Base-by-base conservation (phyloP, 1,140 invertebrate species). In the Drosophila nannoptera region DNA sequence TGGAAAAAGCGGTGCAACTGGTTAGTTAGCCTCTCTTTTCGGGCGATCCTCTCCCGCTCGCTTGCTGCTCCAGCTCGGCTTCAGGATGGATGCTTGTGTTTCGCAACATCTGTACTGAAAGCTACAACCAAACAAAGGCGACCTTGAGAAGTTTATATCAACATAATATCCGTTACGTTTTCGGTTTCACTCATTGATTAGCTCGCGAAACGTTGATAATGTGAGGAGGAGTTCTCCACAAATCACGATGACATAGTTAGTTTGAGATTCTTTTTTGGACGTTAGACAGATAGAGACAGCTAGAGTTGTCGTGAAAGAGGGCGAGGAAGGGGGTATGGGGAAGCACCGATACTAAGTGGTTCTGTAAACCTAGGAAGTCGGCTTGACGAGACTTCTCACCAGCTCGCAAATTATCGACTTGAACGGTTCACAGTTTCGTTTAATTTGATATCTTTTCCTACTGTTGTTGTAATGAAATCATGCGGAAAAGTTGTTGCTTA, bases 1-100 rank as follows among this genome's bases (percentile, higher is more conserved):
- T 9, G 29, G 66, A 78, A 76, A 65, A 80, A 84, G 76, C 55
- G 80, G 62, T 38, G 59, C 65, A 65, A 86, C 80, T 70, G 76
- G 80, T 80, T 65, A 11, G 49, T 63, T 73, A 33, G 33, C 46
- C 53, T 32, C 38, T 12, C 38, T 32, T 8, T n/a, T n/a, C 8
- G 14, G 22, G 5, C 43, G 7, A 7, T 7, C 16, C 12, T 43
- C 1, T 12, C n/a, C 40, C n/a, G 8, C 40, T 46, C 9, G 4
- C 7, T 6, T 9, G 11, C 5, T 14, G 7, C 12, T 7, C 40
- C 40, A 14, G 40, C 7, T 5, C 40, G 12, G 5, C 6, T 43
- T 14, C 29, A 45, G 40, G 54, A 45, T 55, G 49, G 32, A 7
- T 14, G 8, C 12, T 8, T 5, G 40, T n/a, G 14, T 56, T 56